Evolutionary conservation across 2,113 vertebrate genomes (phyloP), one percentile per base, ranked within the genome.

Genomic region (Echinops telfairi): DNA sequence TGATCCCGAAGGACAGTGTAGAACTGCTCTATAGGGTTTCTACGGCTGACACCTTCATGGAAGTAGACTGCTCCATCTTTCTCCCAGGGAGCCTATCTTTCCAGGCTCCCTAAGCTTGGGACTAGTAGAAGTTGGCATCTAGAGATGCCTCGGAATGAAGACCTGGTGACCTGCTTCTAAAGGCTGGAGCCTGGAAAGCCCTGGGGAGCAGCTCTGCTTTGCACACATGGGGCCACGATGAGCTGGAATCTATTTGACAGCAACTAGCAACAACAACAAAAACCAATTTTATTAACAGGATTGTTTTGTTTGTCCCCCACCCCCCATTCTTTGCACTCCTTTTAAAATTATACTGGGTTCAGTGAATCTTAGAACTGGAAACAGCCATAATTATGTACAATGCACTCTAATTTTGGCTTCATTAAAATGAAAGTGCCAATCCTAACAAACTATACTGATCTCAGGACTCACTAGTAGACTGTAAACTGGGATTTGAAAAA

Each of bases 281-380:
- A 19, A 73, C 8, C 5, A 19, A 73, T 70, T n/a, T n/a, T 70
- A 70, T 70, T 70, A 70, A 31, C n/a, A 31, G 66, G 47, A 53
- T 53, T 53, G 47, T 53, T n/a, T 33, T 36, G 23, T 38, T 70
- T 7, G 2, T 40, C 76, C 57, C 14, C 33, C 57, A 81, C 66
- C 80, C 64, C 62, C 31, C 40, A 38, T 58, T n/a, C 16, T 6
- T 53, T 40, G n/a, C 7, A 25, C 82, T 93, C 85, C 70, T 90
- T 92, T 84, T 57, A 95, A 84, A 89, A 73, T 27, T 47, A 3
- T 76, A 29, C 38, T 84, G 29, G 81, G 27, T 62, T 80, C 71
- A 86, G 80, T 68, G 84, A 86, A n/a, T 53, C 47, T 53, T 53
- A 53, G 6, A 53, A 10, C 2, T 53, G 75, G 1, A 73, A 83